Percentiles rank a stretch among this genome's conserved stretches.
Evolutionary conservation across 2,888 invertebrate species (phyloP).

Genomic region (Nudaria mundana): DNA sequence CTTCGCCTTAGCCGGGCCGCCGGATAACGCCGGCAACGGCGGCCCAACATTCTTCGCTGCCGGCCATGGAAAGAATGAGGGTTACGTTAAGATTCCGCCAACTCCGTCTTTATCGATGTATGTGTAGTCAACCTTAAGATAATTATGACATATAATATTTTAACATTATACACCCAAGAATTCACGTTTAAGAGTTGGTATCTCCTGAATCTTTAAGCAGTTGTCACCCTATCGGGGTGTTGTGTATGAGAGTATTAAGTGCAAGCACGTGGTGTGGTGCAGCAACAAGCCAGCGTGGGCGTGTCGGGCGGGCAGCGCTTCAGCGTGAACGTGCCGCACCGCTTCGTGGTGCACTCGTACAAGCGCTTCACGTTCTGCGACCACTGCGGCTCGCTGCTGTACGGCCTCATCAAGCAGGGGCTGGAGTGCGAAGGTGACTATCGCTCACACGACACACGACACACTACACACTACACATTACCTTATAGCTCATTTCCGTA

Average conservation of each 20-base stretch:
- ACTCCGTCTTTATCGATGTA: too few species aligned
- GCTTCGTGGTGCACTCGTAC: constrained; percentile 97
- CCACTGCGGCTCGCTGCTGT: constrained; percentile 98
- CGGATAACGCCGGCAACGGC: too few species aligned
- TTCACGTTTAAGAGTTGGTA: too few species aligned
- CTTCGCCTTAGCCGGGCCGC: too few species aligned
- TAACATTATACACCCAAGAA: too few species aligned
- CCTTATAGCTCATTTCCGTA: too few species aligned
- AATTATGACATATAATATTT: too few species aligned
- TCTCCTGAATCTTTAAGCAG: too few species aligned
- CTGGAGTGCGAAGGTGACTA: constrained; percentile 93
- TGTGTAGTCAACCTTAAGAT: too few species aligned
- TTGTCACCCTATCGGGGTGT: background rate
- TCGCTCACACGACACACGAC: background rate
- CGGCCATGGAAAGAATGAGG: too few species aligned
- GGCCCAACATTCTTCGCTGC: too few species aligned
- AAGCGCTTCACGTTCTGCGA: constrained; percentile 99
- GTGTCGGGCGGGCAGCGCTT: constrained; percentile 89
- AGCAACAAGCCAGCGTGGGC: constrained; percentile 73
- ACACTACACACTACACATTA: background rate
- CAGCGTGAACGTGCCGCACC: constrained; percentile 99
- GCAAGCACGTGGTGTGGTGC: constrained; percentile 1
- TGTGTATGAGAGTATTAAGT: background rate
- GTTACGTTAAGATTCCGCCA: too few species aligned
- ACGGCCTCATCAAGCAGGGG: constrained; percentile 97